Conservation (phyloP, 2,797 vertebrate genomes). For the Acipenser ruthenus region DNA sequence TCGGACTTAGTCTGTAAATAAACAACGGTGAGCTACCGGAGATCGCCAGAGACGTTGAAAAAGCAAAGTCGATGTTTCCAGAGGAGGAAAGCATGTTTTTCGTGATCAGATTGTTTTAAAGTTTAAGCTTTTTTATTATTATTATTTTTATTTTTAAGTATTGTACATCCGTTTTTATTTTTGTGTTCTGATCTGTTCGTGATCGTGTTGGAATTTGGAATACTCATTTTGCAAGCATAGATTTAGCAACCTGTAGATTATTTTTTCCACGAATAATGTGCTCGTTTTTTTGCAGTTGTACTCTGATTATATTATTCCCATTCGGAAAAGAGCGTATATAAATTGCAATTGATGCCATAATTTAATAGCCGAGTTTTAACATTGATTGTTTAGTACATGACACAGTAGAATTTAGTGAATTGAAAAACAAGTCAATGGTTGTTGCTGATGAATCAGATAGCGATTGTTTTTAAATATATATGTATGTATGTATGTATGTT, state of each 20-base stretch:
- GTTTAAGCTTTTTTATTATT: too few species aligned
- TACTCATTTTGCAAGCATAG: too few species aligned
- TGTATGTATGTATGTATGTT: not conserved
- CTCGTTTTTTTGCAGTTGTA: not conserved
- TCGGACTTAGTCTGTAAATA: too few species aligned
- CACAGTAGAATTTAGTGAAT: not conserved
- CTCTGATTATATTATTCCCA: not conserved
- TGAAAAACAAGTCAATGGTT: not conserved
- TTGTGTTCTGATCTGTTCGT: too few species aligned
- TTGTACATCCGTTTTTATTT: too few species aligned
- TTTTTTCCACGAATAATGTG: not conserved
- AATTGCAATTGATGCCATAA: not conserved
- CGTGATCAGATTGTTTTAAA: too few species aligned
- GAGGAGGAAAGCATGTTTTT: too few species aligned
- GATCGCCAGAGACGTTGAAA: too few species aligned
- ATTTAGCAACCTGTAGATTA: slow-evolving; percentile 15
- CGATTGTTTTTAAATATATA: not conserved
- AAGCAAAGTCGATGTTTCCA: too few species aligned
- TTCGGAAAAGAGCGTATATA: not conserved
- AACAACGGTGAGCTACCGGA: too few species aligned
- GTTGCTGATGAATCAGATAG: not conserved
- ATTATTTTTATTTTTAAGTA: too few species aligned
- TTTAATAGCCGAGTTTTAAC: not conserved
- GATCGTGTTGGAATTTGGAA: too few species aligned
- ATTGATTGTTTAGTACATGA: not conserved